Conservation (phyloP, 92 coral and sea anemone species). For the Desmophyllum pertusum region DNA sequence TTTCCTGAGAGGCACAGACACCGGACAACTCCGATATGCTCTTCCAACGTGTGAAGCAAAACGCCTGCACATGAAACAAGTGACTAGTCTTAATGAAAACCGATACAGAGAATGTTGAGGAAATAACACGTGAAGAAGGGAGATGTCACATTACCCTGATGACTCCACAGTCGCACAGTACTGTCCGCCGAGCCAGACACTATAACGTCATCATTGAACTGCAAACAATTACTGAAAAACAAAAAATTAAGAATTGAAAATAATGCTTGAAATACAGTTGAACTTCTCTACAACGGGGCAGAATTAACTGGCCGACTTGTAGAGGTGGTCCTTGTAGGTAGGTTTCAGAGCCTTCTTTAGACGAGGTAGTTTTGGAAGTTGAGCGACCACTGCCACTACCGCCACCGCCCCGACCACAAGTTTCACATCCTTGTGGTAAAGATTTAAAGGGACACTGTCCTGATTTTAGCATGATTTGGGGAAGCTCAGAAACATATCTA, state of each 20-base stretch:
- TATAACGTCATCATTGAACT: constrained; percentile 52
- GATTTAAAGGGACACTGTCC: too few species aligned
- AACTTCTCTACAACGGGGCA: too few species aligned
- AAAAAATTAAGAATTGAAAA: background rate
- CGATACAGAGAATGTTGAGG: background rate
- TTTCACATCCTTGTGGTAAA: too few species aligned
- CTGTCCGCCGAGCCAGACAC: constrained; percentile 84
- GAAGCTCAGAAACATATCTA: too few species aligned
- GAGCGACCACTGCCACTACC: too few species aligned
- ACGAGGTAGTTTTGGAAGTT: too few species aligned
- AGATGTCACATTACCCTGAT: constrained; percentile 47
- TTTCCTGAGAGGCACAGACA: constrained; percentile 57
- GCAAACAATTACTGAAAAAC: constrained; percentile 67
- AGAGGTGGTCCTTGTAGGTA: too few species aligned
- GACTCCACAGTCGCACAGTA: constrained; percentile 71
- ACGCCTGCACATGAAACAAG: constrained; percentile 31
- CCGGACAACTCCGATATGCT: constrained; percentile 74
- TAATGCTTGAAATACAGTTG: too few species aligned
- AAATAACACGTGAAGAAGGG: background rate
- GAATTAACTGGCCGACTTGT: too few species aligned
- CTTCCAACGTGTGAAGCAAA: constrained; percentile 54
- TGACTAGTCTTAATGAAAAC: background rate
- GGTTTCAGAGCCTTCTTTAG: too few species aligned
- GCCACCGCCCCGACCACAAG: too few species aligned
- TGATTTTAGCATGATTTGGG: too few species aligned